Base-by-base conservation (phyloP, 2,113 vertebrate genomes). In the Zosterops lateralis region DNA sequence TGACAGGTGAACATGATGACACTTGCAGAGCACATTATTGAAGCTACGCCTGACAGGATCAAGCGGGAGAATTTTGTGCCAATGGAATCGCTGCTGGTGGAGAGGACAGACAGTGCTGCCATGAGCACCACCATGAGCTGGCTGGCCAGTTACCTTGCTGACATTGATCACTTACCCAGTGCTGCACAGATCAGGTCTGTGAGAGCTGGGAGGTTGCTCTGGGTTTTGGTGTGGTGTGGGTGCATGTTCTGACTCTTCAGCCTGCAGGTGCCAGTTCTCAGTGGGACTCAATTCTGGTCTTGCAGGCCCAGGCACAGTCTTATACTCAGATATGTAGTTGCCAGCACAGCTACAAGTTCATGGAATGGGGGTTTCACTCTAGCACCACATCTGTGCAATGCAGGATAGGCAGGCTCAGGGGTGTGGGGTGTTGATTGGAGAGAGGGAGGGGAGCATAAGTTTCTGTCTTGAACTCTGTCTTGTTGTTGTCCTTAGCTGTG, bases 131-230 rank as follows among this genome's bases (percentile, higher is more conserved):
- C 99, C 7, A 99, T 99, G 99, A 99, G 98, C 98, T 99, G 99
- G 99, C 98, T 99, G 97, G 99, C 99, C 98, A 98, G 98, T 98
- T 99, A 99, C 97, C 98, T 99, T 50, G 99, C 99, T 71, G 99
- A 99, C 36, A 98, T 98, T 5, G 99, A 99, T 83, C 99, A 99
- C 95, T 98, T 99, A 95, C 99, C 99, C 1, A 98, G 97, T 85
- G 98, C 99, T 93, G 98, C 98, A 92, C 99, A 99, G 96, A 97
- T 99, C 91, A 98, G 99, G 99, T 99, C 89, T 93, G 98, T 77
- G 44, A 14, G 38, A 38, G 32, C 56, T 73, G 40, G 8, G 54
- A 14, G 15, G 10, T 7, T 13, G 13, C 36, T 60, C 74, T 78
- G 82, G 28, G 42, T 12, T 57, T 87, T 40, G 14, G 25, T 7